Conservation (phyloP, 23 tunicate species). For the Oikopleura dioica region DNA sequence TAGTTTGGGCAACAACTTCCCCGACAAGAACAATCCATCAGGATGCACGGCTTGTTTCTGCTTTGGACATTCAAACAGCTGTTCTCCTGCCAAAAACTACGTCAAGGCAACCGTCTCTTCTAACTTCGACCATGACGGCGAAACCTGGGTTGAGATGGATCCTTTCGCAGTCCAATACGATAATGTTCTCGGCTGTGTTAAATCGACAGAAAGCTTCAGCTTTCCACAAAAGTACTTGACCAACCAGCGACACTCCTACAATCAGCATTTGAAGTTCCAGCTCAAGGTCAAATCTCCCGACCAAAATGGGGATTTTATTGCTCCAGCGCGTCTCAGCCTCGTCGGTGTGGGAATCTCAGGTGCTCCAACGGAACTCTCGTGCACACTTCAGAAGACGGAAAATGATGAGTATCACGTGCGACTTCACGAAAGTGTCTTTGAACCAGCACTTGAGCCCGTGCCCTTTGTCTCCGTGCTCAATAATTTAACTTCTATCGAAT, state of each 20-base stretch:
- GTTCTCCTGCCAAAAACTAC: conserved; percentile 9
- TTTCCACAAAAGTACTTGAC: conserved; percentile 35
- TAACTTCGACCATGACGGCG: background rate
- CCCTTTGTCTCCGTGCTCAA: background rate
- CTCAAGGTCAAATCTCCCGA: conserved; percentile 16
- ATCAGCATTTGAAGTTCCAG: conserved; percentile 51
- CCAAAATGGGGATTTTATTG: too few relatives aligned
- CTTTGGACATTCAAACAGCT: conserved; percentile 31
- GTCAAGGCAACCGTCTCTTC: background rate
- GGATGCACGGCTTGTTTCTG: conserved; percentile 98
- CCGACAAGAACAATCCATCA: conserved; percentile 47
- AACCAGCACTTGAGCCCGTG: background rate
- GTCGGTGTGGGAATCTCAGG: background rate
- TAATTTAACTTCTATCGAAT: background rate
- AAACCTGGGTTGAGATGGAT: background rate
- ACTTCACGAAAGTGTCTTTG: background rate
- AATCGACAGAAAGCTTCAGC: background rate
- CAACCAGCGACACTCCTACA: conserved; percentile 51
- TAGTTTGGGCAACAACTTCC: conserved; percentile 50
- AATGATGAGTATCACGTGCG: background rate
- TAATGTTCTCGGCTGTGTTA: background rate
- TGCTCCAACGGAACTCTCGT: background rate
- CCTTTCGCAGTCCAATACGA: background rate
- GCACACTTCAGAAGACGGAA: background rate
- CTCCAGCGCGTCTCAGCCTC: background rate